phyloP scores from a whole-genome alignment of 2,888 invertebrate genomes.

The Barypeithes pellucidus region DNA sequence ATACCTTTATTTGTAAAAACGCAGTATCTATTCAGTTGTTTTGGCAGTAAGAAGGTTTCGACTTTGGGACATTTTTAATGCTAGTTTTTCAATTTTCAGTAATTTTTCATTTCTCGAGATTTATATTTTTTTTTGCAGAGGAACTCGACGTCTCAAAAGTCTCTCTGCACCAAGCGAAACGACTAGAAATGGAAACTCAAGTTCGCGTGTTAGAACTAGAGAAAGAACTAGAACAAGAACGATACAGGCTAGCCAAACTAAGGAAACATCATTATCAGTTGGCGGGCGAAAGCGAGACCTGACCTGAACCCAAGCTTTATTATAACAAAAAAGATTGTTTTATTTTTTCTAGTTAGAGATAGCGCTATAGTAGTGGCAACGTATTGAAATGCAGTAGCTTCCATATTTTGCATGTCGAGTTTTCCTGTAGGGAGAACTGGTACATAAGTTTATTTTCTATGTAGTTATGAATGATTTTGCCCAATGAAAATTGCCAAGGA shows the following conservation, averaged over 20 bases:
- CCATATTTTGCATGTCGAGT: neutral
- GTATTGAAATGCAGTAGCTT: slow-evolving; percentile 22
- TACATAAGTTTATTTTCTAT: neutral
- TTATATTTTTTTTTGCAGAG: slow-evolving; percentile 73
- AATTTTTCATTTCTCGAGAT: too few relatives aligned
- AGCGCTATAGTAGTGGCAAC: neutral
- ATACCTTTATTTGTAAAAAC: too few relatives aligned
- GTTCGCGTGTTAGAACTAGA: slow-evolving; percentile 95
- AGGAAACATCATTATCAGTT: slow-evolving; percentile 94
- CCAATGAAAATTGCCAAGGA: too few relatives aligned
- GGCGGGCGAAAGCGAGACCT: slow-evolving; percentile 76
- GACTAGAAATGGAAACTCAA: slow-evolving; percentile 97
- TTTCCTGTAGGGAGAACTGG: too few relatives aligned
- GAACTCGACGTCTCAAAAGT: slow-evolving; percentile 92
- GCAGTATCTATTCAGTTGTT: too few relatives aligned
- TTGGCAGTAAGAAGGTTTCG: too few relatives aligned
- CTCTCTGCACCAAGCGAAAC: slow-evolving; percentile 94
- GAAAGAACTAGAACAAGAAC: slow-evolving; percentile 90
- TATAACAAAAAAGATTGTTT: slow-evolving; percentile 52
- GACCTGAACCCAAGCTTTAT: slow-evolving; percentile 51
- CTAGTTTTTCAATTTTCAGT: too few relatives aligned
- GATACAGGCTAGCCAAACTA: slow-evolving; percentile 87
- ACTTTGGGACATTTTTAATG: too few relatives aligned
- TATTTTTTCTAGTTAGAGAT: slow-evolving; percentile 32
- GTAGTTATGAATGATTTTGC: too few relatives aligned